Evolutionary conservation across 2,113 vertebrate species (phyloP).

Genomic region (Charadrius vociferus): DNA sequence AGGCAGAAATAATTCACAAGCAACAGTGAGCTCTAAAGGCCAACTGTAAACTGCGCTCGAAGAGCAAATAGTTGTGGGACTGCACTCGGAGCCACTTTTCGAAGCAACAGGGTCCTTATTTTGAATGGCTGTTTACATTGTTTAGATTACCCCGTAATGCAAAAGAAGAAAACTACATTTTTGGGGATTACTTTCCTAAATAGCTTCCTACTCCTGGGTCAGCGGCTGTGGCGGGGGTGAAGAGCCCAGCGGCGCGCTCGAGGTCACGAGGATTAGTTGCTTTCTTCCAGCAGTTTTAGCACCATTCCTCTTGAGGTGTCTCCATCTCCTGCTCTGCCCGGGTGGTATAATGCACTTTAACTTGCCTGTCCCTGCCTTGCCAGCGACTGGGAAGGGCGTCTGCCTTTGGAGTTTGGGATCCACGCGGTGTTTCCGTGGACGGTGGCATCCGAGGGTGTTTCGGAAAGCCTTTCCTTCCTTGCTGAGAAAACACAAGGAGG

Average conservation of each 20-base stretch:
- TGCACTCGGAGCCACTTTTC: background rate
- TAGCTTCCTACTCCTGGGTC: background rate
- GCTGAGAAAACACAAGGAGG: background rate
- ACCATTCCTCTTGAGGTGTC: background rate
- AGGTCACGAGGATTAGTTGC: background rate
- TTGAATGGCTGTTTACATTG: background rate
- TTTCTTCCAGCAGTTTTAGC: background rate
- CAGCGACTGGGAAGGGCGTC: background rate
- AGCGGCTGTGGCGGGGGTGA: background rate
- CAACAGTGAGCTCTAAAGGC: background rate
- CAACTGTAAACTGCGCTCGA: background rate
- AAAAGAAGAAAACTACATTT: background rate
- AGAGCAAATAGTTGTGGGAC: background rate
- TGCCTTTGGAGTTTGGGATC: background rate
- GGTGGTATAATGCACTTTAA: slow-evolving; percentile 33
- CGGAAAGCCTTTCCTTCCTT: background rate
- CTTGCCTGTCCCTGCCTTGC: background rate
- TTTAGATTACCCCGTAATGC: background rate
- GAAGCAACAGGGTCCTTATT: background rate
- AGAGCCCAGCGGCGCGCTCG: background rate
- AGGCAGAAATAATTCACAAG: background rate
- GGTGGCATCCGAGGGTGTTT: background rate
- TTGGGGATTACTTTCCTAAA: background rate
- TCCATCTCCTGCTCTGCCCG: background rate
- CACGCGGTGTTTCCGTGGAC: background rate